Percentiles rank a stretch among this genome's conserved stretches.
Conservation (phyloP, 2,113 vertebrate genomes). For the Neodontobutis hainanensis region DNA sequence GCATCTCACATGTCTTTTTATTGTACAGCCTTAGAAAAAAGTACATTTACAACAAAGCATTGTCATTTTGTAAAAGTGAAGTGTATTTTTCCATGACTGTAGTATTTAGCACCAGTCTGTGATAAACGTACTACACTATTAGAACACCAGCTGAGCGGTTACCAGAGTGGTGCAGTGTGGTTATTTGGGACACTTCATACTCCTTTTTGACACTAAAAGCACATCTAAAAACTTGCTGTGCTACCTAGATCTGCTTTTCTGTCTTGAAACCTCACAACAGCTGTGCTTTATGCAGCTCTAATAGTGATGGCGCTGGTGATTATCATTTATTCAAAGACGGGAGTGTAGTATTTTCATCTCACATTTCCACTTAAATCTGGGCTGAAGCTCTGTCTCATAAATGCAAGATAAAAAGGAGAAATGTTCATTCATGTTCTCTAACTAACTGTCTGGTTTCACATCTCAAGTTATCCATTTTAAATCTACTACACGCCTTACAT, state of each 20-base stretch:
- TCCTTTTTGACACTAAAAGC: too few relatives aligned
- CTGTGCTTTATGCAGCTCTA: slow-evolving; percentile 19
- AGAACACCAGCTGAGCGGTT: too few relatives aligned
- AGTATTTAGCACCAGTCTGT: too few relatives aligned
- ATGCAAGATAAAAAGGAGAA: neutral
- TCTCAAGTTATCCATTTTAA: neutral
- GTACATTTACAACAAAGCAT: too few relatives aligned
- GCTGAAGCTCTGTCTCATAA: slow-evolving; percentile 11
- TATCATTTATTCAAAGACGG: slow-evolving; percentile 36
- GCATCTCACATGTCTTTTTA: too few relatives aligned
- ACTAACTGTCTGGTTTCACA: neutral
- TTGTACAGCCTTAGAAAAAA: too few relatives aligned
- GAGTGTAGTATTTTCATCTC: slow-evolving; percentile 16
- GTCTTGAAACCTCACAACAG: slow-evolving; percentile 25
- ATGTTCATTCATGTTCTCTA: neutral
- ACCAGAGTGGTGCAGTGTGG: too few relatives aligned
- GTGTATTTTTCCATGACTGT: too few relatives aligned
- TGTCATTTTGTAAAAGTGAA: too few relatives aligned
- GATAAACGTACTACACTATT: too few relatives aligned
- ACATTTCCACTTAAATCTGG: slow-evolving; percentile 29
- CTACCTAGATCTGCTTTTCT: neutral
- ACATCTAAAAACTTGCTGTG: neutral
- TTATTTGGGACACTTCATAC: too few relatives aligned
- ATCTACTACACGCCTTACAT: neutral
- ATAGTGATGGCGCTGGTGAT: slow-evolving; percentile 8